These are phyloP conservation scores for Whitmania pigra DNA, from an alignment of 1,140 invertebrate species.

Conservation along the genomic window DNA sequence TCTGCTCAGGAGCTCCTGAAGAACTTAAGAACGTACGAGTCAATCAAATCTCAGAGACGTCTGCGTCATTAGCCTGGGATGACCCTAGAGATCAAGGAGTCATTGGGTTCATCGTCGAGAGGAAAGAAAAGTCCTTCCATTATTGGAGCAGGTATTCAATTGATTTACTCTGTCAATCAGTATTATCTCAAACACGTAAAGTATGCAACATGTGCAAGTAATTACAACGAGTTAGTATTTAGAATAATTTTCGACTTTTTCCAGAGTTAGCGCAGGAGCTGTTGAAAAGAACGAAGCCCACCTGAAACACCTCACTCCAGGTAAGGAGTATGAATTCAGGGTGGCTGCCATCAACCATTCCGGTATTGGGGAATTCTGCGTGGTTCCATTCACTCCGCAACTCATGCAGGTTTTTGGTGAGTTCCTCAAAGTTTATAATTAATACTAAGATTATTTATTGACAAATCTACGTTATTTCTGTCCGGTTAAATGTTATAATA, in stretches of 20 bases:
- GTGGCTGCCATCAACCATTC: constrained; percentile 89
- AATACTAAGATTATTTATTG: too few relatives aligned
- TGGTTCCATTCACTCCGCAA: background rate
- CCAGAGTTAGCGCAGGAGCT: constrained; percentile 9
- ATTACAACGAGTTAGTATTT: background rate
- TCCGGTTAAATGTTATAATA: too few relatives aligned
- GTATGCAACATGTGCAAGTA: background rate
- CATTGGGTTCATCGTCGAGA: constrained; percentile 4
- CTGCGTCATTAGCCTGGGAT: constrained; percentile 80
- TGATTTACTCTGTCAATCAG: too few relatives aligned
- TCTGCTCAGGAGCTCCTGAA: constrained; percentile 63
- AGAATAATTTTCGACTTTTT: too few relatives aligned
- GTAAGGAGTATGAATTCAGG: constrained; percentile 90
- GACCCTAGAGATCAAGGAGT: constrained; percentile 53
- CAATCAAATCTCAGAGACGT: constrained; percentile 78
- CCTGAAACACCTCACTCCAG: constrained; percentile 71
- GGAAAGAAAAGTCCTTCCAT: constrained; percentile 1
- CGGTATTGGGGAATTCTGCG: constrained; percentile 78
- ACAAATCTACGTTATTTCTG: too few relatives aligned
- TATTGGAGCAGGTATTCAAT: background rate
- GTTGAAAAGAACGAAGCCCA: constrained; percentile 31
- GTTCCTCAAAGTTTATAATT: too few relatives aligned
- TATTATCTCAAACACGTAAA: too few relatives aligned
- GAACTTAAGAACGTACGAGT: constrained; percentile 76
- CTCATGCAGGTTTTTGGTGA: background rate